Evolutionary conservation across 2,797 vertebrate species (phyloP).

Genomic region (Neopelma chrysocephalum): DNA sequence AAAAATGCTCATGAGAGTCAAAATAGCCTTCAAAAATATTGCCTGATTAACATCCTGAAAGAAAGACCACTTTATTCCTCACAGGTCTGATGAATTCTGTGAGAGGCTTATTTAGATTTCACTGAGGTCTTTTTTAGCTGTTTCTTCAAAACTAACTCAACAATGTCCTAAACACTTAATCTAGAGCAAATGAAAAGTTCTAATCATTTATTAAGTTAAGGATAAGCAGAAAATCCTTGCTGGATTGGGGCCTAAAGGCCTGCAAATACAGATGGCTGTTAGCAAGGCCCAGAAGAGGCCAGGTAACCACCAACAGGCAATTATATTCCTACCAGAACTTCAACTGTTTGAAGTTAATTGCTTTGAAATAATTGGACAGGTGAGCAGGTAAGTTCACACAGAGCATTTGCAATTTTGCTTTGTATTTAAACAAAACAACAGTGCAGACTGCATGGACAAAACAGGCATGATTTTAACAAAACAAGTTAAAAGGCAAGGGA

Average conservation of each 20-base stretch:
- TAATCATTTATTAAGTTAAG: background rate
- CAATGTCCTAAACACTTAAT: background rate
- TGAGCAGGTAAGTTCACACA: slow-evolving; percentile 57
- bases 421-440: background rate
- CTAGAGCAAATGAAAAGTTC: background rate
- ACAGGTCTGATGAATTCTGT: background rate
- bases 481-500: slow-evolving; percentile 24
- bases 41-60: background rate
- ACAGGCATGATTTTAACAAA: background rate
- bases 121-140: background rate
- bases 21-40: background rate
- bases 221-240: background rate
- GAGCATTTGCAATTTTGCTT: slow-evolving; percentile 46
- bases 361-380: slow-evolving; percentile 69
- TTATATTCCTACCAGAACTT: slow-evolving; percentile 34
- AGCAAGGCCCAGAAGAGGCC: slow-evolving; percentile 27
- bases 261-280: slow-evolving; percentile 23
- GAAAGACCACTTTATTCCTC: background rate
- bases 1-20: background rate
- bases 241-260: background rate
- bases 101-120: background rate
- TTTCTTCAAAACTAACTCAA: slow-evolving; percentile 2
- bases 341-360: slow-evolving; percentile 66
- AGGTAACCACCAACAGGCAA: slow-evolving; percentile 44
- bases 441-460: background rate